Conservation (phyloP, 2,888 invertebrate genomes). For the Dasypogon diadema region DNA sequence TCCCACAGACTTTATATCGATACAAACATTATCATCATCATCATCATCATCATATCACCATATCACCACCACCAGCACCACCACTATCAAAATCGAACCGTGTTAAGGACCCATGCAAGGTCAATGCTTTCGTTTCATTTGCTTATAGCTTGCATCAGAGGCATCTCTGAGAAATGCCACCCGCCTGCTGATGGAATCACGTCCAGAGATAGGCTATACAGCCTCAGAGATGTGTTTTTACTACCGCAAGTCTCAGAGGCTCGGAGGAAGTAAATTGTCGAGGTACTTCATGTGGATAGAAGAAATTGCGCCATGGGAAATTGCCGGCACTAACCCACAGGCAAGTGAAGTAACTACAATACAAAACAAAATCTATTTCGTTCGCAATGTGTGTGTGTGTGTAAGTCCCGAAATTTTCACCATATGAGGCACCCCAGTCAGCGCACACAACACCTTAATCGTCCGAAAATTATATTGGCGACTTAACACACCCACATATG, state of each 20-base stretch:
- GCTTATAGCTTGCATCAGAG: constrained; percentile 11
- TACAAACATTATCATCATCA: constrained; percentile 2
- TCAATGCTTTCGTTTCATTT: constrained; percentile 45
- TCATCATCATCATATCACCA: not conserved
- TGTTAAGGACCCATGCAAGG: constrained; percentile 54
- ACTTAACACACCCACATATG: not conserved
- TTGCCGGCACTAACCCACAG: no score
- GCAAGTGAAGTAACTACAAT: no score
- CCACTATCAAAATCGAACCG: constrained; percentile 26
- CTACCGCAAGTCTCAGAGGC: no score
- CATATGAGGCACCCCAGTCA: not conserved
- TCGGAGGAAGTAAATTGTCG: no score
- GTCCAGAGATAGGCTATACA: not conserved
- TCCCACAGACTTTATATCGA: not conserved
- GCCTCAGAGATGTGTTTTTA: no score
- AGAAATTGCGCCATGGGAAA: no score
- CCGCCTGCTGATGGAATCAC: no score
- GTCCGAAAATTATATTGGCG: not conserved
- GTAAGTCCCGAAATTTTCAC: constrained; percentile 7
- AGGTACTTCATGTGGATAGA: no score
- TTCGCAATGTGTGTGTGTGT: not conserved
- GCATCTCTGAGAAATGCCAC: not conserved
- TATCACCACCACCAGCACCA: constrained; percentile 6
- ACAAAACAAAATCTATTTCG: no score
- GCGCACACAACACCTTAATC: not conserved